Conservation (phyloP, 2,113 vertebrate genomes). For the Microtus pennsylvanicus region DNA sequence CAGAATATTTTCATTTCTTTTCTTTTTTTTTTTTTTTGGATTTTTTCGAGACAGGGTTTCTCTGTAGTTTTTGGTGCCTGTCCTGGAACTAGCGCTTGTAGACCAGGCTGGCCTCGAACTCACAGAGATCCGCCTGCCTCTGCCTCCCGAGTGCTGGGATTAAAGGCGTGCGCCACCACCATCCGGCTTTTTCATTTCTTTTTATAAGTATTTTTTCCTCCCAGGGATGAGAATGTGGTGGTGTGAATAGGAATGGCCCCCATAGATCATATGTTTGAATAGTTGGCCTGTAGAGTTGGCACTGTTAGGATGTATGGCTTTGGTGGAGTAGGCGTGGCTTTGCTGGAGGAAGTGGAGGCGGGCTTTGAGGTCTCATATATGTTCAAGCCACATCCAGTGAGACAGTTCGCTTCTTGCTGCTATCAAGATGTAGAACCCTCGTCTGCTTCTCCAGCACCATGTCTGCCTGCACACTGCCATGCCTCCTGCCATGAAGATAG, state of each 20-base stretch:
- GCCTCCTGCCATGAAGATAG: background rate
- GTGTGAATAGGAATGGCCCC: background rate
- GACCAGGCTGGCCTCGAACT: too few species aligned
- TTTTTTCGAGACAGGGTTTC: too few species aligned
- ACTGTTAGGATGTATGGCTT: background rate
- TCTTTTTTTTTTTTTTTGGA: background rate
- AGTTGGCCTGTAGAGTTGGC: background rate
- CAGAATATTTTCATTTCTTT: background rate
- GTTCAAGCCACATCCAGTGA: background rate
- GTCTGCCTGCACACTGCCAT: background rate
- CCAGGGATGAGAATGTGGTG: background rate
- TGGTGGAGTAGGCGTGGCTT: background rate
- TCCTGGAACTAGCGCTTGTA: too few species aligned
- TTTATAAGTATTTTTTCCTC: background rate
- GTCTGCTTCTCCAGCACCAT: background rate
- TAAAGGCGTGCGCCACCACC: too few species aligned
- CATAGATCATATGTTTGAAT: background rate
- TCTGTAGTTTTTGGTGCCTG: too few species aligned
- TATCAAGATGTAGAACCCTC: background rate
- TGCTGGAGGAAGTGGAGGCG: background rate
- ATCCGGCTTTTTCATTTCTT: background rate
- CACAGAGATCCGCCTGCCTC: too few species aligned
- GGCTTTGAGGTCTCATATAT: background rate
- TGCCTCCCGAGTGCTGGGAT: too few species aligned
- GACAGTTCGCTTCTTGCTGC: background rate